Evolutionary conservation across 2,888 invertebrate species (phyloP).

Genomic region (Peribatodes rhomboidaria): DNA sequence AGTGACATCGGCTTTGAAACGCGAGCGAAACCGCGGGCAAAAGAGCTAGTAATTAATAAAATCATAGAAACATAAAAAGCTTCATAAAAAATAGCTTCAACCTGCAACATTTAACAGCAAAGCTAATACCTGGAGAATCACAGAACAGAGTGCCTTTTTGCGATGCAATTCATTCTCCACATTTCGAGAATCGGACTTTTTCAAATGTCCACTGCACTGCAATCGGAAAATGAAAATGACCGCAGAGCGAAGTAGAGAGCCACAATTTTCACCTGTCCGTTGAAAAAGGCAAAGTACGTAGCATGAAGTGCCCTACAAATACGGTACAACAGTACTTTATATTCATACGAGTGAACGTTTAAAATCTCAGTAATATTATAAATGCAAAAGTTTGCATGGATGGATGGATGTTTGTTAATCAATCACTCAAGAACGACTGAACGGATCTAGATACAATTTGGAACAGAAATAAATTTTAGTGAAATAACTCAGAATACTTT

Average conservation of each 20-base stretch:
- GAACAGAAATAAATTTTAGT: too few relatives aligned
- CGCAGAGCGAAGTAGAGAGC: conserved; percentile 47
- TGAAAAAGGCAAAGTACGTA: conserved; percentile 34
- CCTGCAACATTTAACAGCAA: conserved; percentile 10
- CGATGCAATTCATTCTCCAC: conserved; percentile 44
- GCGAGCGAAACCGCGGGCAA: too few relatives aligned
- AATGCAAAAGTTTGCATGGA: too few relatives aligned
- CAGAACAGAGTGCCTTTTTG: conserved; percentile 27
- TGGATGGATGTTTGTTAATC: too few relatives aligned
- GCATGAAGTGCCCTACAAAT: conserved; percentile 12
- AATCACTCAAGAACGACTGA: too few relatives aligned
- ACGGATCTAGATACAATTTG: too few relatives aligned
- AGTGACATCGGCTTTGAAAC: too few relatives aligned
- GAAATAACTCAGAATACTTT: too few relatives aligned
- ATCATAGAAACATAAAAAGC: neutral
- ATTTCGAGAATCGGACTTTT: conserved; percentile 52
- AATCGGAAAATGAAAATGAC: conserved; percentile 55
- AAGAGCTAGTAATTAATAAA: neutral
- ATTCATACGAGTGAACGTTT: conserved; percentile 3
- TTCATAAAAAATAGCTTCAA: neutral
- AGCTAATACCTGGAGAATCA: conserved; percentile 21
- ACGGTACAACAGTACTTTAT: conserved; percentile 15
- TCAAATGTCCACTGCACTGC: conserved; percentile 46
- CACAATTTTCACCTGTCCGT: conserved; percentile 57
- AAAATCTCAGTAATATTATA: too few relatives aligned